Evolutionary conservation across 2,888 invertebrate genomes (phyloP), one percentile per base, ranked within the genome.

Genomic region (Chrysina gloriosa): DNA sequence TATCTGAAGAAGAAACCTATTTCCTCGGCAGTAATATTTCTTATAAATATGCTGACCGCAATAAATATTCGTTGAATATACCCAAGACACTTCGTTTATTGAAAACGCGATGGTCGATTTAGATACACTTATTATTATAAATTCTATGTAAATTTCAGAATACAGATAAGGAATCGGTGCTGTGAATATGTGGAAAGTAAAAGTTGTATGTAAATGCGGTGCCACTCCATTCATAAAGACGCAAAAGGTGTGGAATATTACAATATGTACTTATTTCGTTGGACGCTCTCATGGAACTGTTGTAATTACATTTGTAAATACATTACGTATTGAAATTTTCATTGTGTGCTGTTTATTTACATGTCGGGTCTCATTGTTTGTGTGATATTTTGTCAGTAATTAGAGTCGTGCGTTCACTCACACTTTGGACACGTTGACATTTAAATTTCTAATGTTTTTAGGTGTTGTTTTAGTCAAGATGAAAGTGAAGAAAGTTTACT

Each of bases 321-420:
- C 48, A 63, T 63, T 63, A 48, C 21, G 48, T 63, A 63, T 63
- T 63, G 48, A 50, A 63, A 63, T 63, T 63, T 63, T 63, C 50
- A 63, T 63, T 63, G 63, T 63, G 23, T 34, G 63, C 9, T 7
- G 48, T 63, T 63, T 50, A 63, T 63, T 63, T 63, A 50, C 63
- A 63, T 63, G 45, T 48, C 63, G 23, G 34, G 42, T 50, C 31
- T 63, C 50, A 48, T 63, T 63, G 36, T 63, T 48, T 58, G 58
- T 58, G 58, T 58, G 58, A 58, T 58, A 58, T 58, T 58, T 58
- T 58, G 58, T 58, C 39, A 39, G 58, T 58, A 58, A 39, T 58
- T 58, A 58, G 56, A 56, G 39, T 39, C 23, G 23, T 25, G 3
- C 58, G 25, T 39, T 58, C 14, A 25, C 25, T 21, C 9, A 25